A percentile compares a stretch with the other conserved stretches of the same genome.
Conservation (phyloP, 1,140 invertebrate species). For the Drosophila ambigua region DNA sequence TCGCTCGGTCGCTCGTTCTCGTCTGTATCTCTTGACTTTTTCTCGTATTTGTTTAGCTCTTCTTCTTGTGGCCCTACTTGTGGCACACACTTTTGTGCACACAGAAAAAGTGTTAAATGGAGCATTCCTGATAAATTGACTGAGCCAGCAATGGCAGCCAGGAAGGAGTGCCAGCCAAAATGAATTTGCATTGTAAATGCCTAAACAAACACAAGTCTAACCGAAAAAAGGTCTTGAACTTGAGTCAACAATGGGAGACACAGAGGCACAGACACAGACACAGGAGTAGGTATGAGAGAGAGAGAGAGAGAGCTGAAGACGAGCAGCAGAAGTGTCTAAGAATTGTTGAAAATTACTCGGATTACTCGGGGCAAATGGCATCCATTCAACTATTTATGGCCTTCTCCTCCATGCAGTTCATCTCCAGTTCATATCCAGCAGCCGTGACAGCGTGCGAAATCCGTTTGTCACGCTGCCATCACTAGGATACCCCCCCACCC, state of each 20-base stretch:
- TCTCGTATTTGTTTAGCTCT: conserved; percentile 51
- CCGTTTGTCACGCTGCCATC: conserved; percentile 35
- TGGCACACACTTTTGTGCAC: neutral
- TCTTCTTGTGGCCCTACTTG: conserved; percentile 9
- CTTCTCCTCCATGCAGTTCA: neutral
- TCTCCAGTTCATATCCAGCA: neutral
- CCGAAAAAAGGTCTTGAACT: conserved; percentile 32
- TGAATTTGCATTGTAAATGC: conserved; percentile 80
- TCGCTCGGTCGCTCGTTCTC: neutral
- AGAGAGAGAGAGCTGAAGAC: too few relatives aligned
- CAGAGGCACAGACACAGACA: neutral
- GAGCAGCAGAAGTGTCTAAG: too few relatives aligned
- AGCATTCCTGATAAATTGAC: conserved; percentile 72
- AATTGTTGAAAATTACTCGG: too few relatives aligned
- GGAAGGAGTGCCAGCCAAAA: conserved; percentile 27
- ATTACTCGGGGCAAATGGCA: too few relatives aligned
- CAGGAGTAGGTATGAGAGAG: too few relatives aligned
- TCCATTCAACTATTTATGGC: too few relatives aligned
- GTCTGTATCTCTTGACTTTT: conserved; percentile 37
- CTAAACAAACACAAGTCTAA: conserved; percentile 65
- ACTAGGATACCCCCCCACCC: neutral
- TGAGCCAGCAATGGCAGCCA: conserved; percentile 24
- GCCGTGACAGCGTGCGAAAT: conserved; percentile 4
- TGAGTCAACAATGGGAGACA: conserved; percentile 5
- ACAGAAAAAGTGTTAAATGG: conserved; percentile 74